Base-by-base conservation (phyloP, 2,797 vertebrate species). In the Cottoperca gobio region DNA sequence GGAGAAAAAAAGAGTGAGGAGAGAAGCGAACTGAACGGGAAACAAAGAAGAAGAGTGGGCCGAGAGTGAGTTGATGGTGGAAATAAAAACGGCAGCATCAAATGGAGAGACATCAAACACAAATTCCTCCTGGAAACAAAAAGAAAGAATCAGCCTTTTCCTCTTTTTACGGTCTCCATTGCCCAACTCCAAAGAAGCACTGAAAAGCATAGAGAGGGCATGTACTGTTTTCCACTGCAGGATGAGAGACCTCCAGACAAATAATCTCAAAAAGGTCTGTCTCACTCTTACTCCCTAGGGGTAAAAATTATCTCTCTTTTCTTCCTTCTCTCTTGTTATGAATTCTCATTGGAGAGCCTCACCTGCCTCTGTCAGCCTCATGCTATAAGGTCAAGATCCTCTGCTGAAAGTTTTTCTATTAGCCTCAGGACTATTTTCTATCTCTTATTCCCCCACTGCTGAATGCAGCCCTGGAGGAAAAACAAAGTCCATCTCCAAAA, bases 401-500 rank as follows among this genome's bases (percentile, higher is more conserved):
- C 57, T 68, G 70, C 82, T 74, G 73, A 86, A 90, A 89, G 71
- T 87, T 84, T 88, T 85, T 88, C 71, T 73, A 84, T 72, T 76
- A 53, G 88, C 89, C 79, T 73, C 45, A 19, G 83, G 89, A 89
- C 83, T 81, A 57, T 86, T 86, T 86, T 87, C 72, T 79, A 76
- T 81, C 72, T 79, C 49, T 31, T 70, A 69, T 70, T 67, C 82
- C 76, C 78, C 53, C 17, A 66, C 68, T 79, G 72, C 70, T 45
- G 31, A 67, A 68, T 76, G 64, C 74, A 61, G 70, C 82, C 88
- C 79, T 17, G 39, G 42, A 85, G 89, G 79, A 78, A 74, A 90
- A 88, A 79, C 81, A 82, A 84, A 89, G 75, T 74, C 77, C 68
- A 65, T 84, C 78, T 87, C 86, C 79, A 87, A 81, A 90, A 92